Base-by-base conservation (phyloP, 2,888 invertebrate genomes). In the Spodoptera exigua region DNA sequence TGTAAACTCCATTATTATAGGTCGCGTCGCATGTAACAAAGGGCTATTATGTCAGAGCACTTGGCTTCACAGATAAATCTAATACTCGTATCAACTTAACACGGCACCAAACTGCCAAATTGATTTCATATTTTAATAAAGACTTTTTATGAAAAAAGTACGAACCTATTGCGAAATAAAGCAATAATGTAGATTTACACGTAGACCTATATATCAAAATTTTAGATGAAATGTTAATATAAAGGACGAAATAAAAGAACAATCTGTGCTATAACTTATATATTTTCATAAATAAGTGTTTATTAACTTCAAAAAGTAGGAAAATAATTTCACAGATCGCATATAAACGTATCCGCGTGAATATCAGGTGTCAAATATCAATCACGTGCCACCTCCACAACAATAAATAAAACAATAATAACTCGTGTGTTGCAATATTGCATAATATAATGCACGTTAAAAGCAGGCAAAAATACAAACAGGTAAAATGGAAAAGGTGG, bases 1-100 rank as follows among this genome's bases (percentile, higher is more conserved):
- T 84, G 83, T 83, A 84, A 86, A 86, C 80, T 84, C 82, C 79
- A 85, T 85, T 85, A 84, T 82, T 84, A 83, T 78, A 70, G 73
- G 72, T 76, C 74, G 68, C 72, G 66, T 78, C 71, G 67, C 66
- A 60, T 61, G 70, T 80, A 78, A 84, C 81, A 85, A 84, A 83
- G 75, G 79, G 74, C 78, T 71, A 80, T 83, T 84, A 81, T 76
- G 68, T 68, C 44, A 63, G 62, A 73, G 70, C 69, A 75, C 72
- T 74, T 55, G 51, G 61, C 51, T 58, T 61, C 46, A 46, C 60
- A 54, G 64, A 64, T 67, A 71, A 68, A 71, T 72, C 61, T 71
- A 67, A 76, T 57, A 52, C 51, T 57, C 48, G 41, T 62, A 79
- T 74, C 61, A 63, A 70, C 69, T 60, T 69, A 59, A 77, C 78